Percentiles rank a stretch among this genome's conserved stretches.
phyloP scores from a whole-genome alignment of 2,113 vertebrate species.

The Oostethus manadensis region DNA sequence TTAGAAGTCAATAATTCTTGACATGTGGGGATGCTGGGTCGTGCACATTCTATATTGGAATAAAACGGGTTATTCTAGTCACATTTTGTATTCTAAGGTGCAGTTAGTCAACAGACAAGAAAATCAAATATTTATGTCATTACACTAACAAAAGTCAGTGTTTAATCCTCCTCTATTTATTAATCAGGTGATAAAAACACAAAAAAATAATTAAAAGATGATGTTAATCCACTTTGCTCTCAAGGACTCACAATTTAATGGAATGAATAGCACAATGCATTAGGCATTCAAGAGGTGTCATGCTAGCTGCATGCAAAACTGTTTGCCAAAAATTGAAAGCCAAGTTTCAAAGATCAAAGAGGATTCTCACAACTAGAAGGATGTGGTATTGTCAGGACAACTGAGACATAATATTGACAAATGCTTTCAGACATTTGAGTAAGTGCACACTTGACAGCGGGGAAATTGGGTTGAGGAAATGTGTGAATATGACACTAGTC shows the following conservation, averaged over 20 bases:
- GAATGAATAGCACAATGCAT: not conserved
- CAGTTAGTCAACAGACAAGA: not conserved
- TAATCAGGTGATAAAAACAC: not conserved
- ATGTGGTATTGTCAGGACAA: slow-evolving; percentile 5
- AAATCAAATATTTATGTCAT: not conserved
- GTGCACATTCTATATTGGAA: not conserved
- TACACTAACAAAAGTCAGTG: not conserved
- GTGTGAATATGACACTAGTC: not conserved
- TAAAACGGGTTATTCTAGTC: not conserved
- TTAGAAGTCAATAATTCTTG: not conserved
- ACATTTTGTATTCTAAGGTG: not conserved
- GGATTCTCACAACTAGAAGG: slow-evolving; percentile 11
- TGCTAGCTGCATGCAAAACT: slow-evolving; percentile 14
- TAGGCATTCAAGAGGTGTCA: not conserved
- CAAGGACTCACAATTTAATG: not conserved
- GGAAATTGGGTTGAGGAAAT: not conserved
- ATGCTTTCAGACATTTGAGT: slow-evolving; percentile 30
- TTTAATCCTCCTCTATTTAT: not conserved
- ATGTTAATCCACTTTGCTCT: slow-evolving; percentile 12
- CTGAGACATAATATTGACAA: slow-evolving; percentile 33
- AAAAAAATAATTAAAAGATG: slow-evolving; percentile 2
- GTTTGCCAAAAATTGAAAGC: slow-evolving; percentile 15
- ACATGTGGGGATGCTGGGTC: not conserved
- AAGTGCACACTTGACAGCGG: slow-evolving; percentile 8
- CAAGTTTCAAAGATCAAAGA: slow-evolving; percentile 28